Base-by-base conservation (phyloP, 2,113 vertebrate genomes). In the Nannobrachium achirus region DNA sequence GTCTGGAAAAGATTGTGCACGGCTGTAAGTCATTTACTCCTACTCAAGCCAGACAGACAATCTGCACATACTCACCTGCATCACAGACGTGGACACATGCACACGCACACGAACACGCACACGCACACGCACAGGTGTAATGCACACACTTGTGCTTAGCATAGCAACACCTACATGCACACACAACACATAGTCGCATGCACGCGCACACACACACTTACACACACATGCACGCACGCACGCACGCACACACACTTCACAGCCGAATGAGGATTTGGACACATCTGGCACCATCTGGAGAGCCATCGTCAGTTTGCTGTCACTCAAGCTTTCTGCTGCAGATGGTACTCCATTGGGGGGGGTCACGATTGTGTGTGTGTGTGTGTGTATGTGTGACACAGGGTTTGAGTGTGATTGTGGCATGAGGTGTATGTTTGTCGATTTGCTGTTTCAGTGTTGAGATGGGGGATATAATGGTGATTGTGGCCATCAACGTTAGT, bases 251-350 rank as follows among this genome's bases (percentile, higher is more conserved):
- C 10, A n/a, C 10, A 50, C 11, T 7, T n/a, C 6, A 48, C 14
- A 53, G 14, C 11, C 7, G 45, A 55, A 56, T 48, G 15, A 44
- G 6, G 18, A 40, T 10, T 2, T 42, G 61, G 40, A 58, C 63
- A 79, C 85, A 83, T 81, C 82, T 85, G 85, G 76, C 73, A 69
- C 63, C 84, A 81, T 85, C 81, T 83, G 85, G 75, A 80, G 69
- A 57, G 61, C 40, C 58, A 18, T 77, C 75, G 11, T 75, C 89
- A 81, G 84, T 75, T 79, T 83, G 69, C 77, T 69, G 84, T 81
- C 80, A 61, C 25, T 83, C 67, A 56, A n/a, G 14, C 38, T 49
- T 40, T 61, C 73, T 18, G n/a, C 38, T 50, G 61, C 79, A 56
- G 53, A 61, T 40, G 51, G 59, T 69, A 33, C 46, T 48, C 5